phyloP scores from a whole-genome alignment of 2,888 invertebrate genomes.

The Bedellia somnulentella region DNA sequence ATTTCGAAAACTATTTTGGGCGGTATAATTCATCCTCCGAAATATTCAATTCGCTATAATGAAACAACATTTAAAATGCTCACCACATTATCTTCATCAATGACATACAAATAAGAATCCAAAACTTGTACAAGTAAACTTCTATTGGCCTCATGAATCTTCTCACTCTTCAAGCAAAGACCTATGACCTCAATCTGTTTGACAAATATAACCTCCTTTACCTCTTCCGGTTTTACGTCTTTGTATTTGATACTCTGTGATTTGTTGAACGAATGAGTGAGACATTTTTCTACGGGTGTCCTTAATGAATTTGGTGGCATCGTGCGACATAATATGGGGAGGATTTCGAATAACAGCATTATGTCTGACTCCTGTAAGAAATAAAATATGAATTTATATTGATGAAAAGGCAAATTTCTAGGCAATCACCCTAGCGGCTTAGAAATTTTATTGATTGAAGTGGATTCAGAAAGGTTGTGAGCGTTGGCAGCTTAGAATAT shows the following conservation, averaged over 20 bases:
- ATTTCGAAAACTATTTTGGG: no score
- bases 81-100: constrained; percentile 44
- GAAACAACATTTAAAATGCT: no score
- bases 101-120: constrained; percentile 40
- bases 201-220: constrained; percentile 19
- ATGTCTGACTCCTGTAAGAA: constrained; percentile 47
- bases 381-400: no score
- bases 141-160: constrained; percentile 64
- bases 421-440: no score
- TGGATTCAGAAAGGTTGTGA: no score
- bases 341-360: constrained; percentile 42
- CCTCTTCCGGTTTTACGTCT: constrained; percentile 11
- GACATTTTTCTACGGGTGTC: constrained; percentile 50
- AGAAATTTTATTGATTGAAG: no score
- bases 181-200: constrained; percentile 28
- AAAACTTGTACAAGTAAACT: constrained; percentile 46
- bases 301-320: constrained; percentile 60
- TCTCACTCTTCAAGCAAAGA: constrained; percentile 42
- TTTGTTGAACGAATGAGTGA: constrained; percentile 29
- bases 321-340: constrained; percentile 58
- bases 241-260: constrained; percentile 14
- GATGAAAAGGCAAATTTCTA: no score
- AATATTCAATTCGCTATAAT: no score
- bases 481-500: no score
- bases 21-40: no score